phyloP scores from a whole-genome alignment of 2,797 vertebrate genomes.

The Gymnopithys bicolor region DNA sequence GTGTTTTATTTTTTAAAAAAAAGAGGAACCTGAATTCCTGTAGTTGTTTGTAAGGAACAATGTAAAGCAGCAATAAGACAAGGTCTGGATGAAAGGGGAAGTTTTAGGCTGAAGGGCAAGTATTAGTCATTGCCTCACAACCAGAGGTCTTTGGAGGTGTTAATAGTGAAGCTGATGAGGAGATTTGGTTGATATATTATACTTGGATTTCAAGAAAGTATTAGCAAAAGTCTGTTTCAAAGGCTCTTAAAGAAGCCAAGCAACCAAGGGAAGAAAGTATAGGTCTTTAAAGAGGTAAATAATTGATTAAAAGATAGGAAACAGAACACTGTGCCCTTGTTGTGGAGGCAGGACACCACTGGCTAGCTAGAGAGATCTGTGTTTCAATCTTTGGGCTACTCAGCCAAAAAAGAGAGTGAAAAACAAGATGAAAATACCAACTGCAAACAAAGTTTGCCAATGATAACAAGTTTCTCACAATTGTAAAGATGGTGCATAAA shows the following conservation, averaged over 20 bases:
- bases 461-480: neutral
- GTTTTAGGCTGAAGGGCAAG: neutral
- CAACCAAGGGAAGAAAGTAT: neutral
- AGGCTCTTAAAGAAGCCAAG: constrained; percentile 6
- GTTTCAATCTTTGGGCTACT: neutral
- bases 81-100: neutral
- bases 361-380: neutral
- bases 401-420: neutral
- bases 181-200: neutral
- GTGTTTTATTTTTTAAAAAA: neutral
- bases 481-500: neutral
- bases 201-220: constrained; percentile 2
- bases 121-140: neutral
- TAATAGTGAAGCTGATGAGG: neutral
- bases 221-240: neutral
- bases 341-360: neutral
- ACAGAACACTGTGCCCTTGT: neutral
- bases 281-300: constrained; percentile 28
- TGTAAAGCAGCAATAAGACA: neutral
- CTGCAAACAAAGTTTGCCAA: neutral
- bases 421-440: neutral
- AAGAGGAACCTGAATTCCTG: neutral
- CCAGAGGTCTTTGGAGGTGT: neutral
- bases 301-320: constrained; percentile 26
- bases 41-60: neutral